phyloP scores from a whole-genome alignment of 2,888 invertebrate species.

The Laothoe populi region DNA sequence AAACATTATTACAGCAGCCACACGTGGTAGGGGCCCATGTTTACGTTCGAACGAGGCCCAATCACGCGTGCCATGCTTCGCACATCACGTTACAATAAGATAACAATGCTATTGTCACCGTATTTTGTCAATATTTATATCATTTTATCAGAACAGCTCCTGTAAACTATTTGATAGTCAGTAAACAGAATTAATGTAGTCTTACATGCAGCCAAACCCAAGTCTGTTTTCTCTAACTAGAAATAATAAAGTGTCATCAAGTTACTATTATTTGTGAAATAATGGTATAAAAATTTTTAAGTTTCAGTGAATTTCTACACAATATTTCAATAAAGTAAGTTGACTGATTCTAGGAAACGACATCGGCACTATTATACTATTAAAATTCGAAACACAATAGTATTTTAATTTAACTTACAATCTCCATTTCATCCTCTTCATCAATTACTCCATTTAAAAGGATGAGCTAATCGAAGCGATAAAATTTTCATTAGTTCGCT shows the following conservation, averaged over 20 bases:
- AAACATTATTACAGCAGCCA: background rate
- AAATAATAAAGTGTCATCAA: background rate
- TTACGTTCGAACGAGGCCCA: conserved; percentile 64
- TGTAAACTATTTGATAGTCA: conserved; percentile 41
- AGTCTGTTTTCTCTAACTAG: background rate
- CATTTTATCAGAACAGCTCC: conserved; percentile 48
- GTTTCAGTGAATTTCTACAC: background rate
- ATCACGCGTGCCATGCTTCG: conserved; percentile 63
- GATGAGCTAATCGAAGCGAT: conserved; percentile 26
- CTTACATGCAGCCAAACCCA: conserved; percentile 6
- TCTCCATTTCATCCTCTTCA: no score
- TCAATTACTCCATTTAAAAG: conserved; percentile 22
- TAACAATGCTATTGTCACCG: conserved; percentile 62
- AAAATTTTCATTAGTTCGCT: conserved; percentile 40
- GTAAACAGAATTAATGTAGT: conserved; percentile 27
- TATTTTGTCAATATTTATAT: conserved; percentile 53
- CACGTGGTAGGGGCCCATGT: conserved; percentile 43
- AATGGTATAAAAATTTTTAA: background rate
- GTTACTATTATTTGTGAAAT: background rate
- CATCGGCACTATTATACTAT: background rate
- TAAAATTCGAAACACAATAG: background rate
- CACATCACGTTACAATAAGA: conserved; percentile 61
- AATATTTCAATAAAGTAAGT: background rate
- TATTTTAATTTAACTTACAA: background rate
- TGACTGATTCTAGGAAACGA: background rate